A percentile compares a stretch with the other conserved stretches of the same genome.
Conservation (phyloP, 2,797 vertebrate genomes). For the Amblyraja radiata region DNA sequence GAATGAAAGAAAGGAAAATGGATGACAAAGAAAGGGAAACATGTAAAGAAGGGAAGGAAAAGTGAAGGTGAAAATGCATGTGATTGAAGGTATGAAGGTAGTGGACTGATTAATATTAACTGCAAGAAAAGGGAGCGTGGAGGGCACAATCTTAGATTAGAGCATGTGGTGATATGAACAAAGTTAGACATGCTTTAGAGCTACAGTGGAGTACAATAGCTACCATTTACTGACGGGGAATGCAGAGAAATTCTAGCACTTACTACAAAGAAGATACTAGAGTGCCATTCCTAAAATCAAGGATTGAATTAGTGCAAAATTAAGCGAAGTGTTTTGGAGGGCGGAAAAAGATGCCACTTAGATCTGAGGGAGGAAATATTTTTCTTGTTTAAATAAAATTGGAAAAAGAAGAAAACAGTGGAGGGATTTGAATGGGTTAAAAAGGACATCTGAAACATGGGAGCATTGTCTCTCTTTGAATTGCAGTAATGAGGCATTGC, state of each 20-base stretch:
- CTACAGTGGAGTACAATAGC: not conserved
- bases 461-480: not conserved
- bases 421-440: not conserved
- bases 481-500: not conserved
- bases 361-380: not conserved
- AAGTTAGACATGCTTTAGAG: not conserved
- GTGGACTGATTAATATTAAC: not conserved
- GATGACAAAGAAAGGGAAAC: not conserved
- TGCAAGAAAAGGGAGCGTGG: not conserved
- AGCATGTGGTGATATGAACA: not conserved
- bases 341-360: not conserved
- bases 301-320: not conserved
- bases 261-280: not conserved
- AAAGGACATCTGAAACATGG: not conserved
- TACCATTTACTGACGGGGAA: not conserved
- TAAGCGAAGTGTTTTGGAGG: not conserved
- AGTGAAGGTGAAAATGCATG: not conserved
- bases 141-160: not conserved
- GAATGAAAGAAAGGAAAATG: not conserved
- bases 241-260: not conserved
- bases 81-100: not conserved
- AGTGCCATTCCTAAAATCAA: not conserved
- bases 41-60: not conserved
- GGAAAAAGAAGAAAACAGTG: not conserved
- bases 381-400: not conserved